These are phyloP conservation scores for Tragelaphus buxtoni DNA, from an alignment of 2,113 vertebrate species.

Conservation along the genomic window DNA sequence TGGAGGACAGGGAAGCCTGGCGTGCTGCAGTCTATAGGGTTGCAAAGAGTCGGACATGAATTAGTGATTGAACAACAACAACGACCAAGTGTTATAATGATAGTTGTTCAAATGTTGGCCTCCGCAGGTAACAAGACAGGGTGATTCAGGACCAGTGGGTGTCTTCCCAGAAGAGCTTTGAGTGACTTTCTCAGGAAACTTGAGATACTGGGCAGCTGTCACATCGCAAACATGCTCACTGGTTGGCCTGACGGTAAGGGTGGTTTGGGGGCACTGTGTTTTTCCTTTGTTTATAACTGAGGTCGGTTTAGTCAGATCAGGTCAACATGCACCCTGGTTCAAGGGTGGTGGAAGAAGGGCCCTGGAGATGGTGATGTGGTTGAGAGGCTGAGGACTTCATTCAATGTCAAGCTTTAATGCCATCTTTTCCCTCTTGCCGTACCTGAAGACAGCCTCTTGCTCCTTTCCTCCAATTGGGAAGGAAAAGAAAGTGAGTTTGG, in stretches of 20 bases:
- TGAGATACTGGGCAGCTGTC: neutral
- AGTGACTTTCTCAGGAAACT: neutral
- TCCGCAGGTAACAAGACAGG: neutral
- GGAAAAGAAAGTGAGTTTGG: conserved; percentile 20
- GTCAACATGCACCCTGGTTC: neutral
- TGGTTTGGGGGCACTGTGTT: neutral
- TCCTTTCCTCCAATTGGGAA: conserved; percentile 5
- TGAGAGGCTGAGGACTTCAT: neutral
- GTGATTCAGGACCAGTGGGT: neutral
- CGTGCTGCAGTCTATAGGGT: neutral
- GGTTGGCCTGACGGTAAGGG: neutral
- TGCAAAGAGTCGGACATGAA: too few species aligned
- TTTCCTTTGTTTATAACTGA: neutral
- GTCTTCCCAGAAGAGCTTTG: neutral
- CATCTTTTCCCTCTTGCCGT: neutral
- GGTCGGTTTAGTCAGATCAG: neutral
- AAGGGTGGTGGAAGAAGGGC: neutral
- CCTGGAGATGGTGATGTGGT: neutral
- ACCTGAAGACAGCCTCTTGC: neutral
- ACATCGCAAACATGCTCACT: neutral
- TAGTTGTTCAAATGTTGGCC: neutral
- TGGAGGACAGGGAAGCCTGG: neutral
- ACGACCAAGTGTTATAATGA: neutral
- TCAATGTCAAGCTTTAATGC: neutral
- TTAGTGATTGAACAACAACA: neutral